Base-by-base conservation (phyloP, 53 echinoderm and acorn worm species). In the Crossaster papposus region DNA sequence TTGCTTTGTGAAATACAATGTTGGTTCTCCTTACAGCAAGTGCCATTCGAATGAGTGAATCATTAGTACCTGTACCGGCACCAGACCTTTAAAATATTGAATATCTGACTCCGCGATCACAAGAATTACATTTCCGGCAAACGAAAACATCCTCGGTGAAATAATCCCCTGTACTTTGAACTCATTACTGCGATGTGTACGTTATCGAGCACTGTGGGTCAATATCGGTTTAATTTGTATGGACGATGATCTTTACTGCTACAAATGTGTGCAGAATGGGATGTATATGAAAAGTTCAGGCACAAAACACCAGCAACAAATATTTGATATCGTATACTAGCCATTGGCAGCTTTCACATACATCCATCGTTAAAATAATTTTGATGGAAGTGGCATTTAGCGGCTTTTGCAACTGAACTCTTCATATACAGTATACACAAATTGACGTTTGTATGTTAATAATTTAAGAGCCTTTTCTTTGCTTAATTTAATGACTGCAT, bases 161-260 rank as follows among this genome's bases (percentile, higher is more conserved):
- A 85, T 85, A 85, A 85, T 72, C 73, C 54, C 11, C 52, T 53
- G 85, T 85, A 85, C 85, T 85, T 85, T 85, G 85, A 73, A 85
- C 85, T 71, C 85, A 72, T 85, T 72, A 85, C 20, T 68, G 65
- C 20, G 22, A 36, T 70, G 51, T 81, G 83, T 68, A 68, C 70
- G 75, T 68, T 83, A n/a, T 37, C 83, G 70, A 53, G 36, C 83
- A 38, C 18, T 34, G 31, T 38, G 65, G 83, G 70, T 83, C 83
- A 83, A 83, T 83, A 83, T 65, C 22, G 70, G 68, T 83, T 83
- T 83, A 36, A 83, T 70, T 83, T 65, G 65, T 38, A 51, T n/a
- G 36, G 30, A 20, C 2, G 58, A 68, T 70, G 65, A 82, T 65
- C 79, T 78, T 78, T 78, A 10, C 50, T 51, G 14, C 13, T 51